Evolutionary conservation across 2,797 vertebrate species (phyloP).

Genomic region (Nannoperca australis): DNA sequence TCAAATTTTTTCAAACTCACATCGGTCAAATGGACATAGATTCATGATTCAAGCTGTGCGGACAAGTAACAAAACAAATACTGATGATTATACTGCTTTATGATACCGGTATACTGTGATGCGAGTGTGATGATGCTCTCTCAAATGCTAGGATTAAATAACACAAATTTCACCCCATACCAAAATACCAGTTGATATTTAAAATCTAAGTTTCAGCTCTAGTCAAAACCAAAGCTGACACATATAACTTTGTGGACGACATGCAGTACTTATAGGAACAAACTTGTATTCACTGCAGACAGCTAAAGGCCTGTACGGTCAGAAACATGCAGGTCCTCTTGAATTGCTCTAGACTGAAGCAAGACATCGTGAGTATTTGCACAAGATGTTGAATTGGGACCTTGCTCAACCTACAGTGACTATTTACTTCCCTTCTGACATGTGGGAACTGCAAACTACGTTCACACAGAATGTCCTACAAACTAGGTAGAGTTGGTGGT

Average conservation of each 20-base stretch:
- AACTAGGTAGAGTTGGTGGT: not conserved
- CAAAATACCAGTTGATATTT: slow-evolving; percentile 11
- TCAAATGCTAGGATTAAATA: not conserved
- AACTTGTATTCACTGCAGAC: not conserved
- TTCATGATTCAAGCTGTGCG: not conserved
- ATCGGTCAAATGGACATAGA: not conserved
- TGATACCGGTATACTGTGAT: not conserved
- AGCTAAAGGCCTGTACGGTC: not conserved
- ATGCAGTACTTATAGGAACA: not conserved
- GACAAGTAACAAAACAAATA: not conserved
- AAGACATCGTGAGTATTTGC: not conserved
- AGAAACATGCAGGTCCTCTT: not conserved
- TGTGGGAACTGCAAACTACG: not conserved
- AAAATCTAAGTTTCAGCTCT: not conserved
- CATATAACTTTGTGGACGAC: not conserved
- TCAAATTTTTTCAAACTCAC: not conserved
- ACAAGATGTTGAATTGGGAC: slow-evolving; percentile 15
- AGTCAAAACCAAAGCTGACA: not conserved
- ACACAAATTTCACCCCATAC: not conserved
- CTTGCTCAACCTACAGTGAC: slow-evolving; percentile 23
- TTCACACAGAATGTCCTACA: slow-evolving; percentile 15
- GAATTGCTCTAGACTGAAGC: not conserved
- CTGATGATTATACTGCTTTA: not conserved
- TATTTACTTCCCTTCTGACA: slow-evolving; percentile 24
- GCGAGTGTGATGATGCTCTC: not conserved